These are phyloP conservation scores for Neostethus bicornis DNA, from an alignment of 2,797 vertebrate species.

Conservation along the genomic window DNA sequence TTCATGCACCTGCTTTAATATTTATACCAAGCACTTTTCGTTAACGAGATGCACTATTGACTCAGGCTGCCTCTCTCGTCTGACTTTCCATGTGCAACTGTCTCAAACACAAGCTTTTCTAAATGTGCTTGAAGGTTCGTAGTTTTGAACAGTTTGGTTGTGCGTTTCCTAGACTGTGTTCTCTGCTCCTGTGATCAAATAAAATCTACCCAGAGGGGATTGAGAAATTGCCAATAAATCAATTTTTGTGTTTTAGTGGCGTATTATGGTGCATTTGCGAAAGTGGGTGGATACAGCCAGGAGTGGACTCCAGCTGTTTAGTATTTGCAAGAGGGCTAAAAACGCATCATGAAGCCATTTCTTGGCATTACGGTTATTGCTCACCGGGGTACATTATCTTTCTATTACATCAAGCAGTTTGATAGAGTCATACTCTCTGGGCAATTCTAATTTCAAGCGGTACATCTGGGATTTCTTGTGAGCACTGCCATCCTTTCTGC, in stretches of 20 bases:
- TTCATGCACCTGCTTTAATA: slow-evolving; percentile 35
- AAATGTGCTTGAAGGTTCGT: slow-evolving; percentile 28
- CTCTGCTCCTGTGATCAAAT: slow-evolving; percentile 32
- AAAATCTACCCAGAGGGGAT: slow-evolving; percentile 31
- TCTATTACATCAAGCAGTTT: slow-evolving; percentile 68
- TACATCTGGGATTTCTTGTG: slow-evolving; percentile 53
- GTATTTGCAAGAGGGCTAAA: slow-evolving; percentile 55
- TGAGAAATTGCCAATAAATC: slow-evolving; percentile 54
- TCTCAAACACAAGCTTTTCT: slow-evolving; percentile 23
- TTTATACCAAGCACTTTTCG: slow-evolving; percentile 33
- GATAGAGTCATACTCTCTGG: slow-evolving; percentile 65
- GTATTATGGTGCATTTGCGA: slow-evolving; percentile 59
- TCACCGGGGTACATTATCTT: slow-evolving; percentile 70
- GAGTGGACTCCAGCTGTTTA: slow-evolving; percentile 60
- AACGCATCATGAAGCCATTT: slow-evolving; percentile 54
- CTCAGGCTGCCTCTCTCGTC: background rate
- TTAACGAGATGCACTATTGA: slow-evolving; percentile 23
- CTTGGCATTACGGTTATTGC: slow-evolving; percentile 64
- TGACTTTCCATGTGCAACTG: slow-evolving; percentile 4
- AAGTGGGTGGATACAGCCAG: slow-evolving; percentile 51
- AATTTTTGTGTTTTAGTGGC: slow-evolving; percentile 44
- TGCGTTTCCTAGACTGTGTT: slow-evolving; percentile 7
- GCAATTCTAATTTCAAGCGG: slow-evolving; percentile 57
- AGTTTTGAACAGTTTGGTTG: slow-evolving; percentile 33
- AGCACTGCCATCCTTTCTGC: slow-evolving; percentile 41